phyloP scores from a whole-genome alignment of 2,113 vertebrate species.

The Eptesicus fuscus region DNA sequence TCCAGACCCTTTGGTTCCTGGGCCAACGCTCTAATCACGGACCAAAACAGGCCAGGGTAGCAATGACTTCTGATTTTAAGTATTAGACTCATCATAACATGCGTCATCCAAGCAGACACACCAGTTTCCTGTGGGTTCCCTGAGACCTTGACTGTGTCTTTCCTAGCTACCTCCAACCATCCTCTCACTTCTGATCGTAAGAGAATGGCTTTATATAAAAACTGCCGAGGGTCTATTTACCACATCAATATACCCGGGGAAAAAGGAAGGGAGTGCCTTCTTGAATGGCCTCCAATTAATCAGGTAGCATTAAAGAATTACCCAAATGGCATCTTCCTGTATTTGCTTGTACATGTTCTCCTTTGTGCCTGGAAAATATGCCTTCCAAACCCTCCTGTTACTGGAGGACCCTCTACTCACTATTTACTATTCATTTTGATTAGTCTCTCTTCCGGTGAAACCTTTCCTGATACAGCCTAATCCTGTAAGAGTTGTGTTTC shows the following conservation, averaged over 20 bases:
- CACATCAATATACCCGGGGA: background rate
- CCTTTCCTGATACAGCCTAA: background rate
- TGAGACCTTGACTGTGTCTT: background rate
- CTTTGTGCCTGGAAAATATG: background rate
- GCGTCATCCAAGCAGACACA: background rate
- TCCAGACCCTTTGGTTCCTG: too few relatives aligned
- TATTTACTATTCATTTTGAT: background rate
- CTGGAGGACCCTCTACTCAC: background rate
- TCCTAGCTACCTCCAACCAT: background rate
- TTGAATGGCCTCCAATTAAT: background rate
- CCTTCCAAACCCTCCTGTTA: background rate
- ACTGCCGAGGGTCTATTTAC: background rate
- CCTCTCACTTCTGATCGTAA: background rate
- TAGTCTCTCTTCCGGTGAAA: background rate
- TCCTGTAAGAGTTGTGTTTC: background rate
- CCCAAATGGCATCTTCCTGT: background rate
- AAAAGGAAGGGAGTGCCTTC: background rate
- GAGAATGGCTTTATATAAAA: background rate
- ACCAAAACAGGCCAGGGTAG: too few relatives aligned
- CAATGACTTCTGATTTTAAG: background rate
- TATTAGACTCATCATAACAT: background rate
- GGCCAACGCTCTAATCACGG: too few relatives aligned
- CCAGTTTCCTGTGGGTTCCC: background rate
- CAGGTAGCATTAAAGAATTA: background rate
- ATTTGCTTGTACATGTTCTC: background rate